Base-by-base conservation (phyloP, 1,140 invertebrate species). In the Tetragonula clypearis region DNA sequence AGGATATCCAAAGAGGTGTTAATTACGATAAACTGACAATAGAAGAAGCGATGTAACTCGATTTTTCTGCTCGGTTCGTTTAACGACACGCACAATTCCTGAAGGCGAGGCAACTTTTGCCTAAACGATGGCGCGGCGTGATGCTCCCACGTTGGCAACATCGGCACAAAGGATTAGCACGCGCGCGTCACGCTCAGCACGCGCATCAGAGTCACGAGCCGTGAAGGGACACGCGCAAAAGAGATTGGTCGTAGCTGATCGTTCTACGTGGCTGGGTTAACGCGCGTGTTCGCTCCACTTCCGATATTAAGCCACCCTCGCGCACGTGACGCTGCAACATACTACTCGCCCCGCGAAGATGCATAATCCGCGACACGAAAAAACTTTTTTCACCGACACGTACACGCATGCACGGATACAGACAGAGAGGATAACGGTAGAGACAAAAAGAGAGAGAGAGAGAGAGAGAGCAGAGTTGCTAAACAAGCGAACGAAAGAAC, bases 231-330 rank as follows among this genome's bases (percentile, higher is more conserved):
- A 89, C 90, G 88, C 90, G 90, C 85, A 83, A 82, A 89, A 84
- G 86, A 90, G 89, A 90, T 88, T 85, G 89, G 88, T 90, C 80
- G 84, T 87, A 88, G 88, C 80, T 87, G 91, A 91, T 92, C 91
- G 91, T 92, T 92, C 88, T 90, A 92, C 90, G 88, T 91, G 87
- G 87, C 76, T 89, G 86, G 78, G 55, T 77, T 82, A 74, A 90
- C 85, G 87, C 85, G 85, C 90, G 87, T 84, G 90, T 92, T 83
- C 92, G 93, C 93, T 94, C 93, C 89, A 93, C 92, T 94, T 95
- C 93, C 93, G 93, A 94, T 90, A 93, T 93, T 94, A 86, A 83
- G 68, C 90, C 91, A 87, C 91, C 91, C 91, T 92, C 91, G 85
- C 91, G 85, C 79, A 82, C 80, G 79, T 83, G 81, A 86, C 81